Conservation (phyloP, 2,888 invertebrate genomes). For the Dilophus febrilis region DNA sequence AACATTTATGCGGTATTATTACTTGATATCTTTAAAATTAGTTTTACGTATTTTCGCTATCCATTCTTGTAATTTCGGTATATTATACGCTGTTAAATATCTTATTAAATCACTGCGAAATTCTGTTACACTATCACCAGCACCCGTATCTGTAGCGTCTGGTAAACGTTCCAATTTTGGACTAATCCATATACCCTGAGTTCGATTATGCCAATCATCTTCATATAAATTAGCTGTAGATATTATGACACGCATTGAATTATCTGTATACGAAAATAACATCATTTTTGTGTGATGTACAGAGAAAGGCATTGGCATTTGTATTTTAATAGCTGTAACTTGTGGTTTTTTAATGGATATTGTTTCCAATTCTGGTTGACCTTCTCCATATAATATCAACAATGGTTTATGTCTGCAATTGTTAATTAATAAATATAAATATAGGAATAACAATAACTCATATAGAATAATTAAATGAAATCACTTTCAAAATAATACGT, state of each 20-base stretch:
- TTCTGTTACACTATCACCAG: conserved; percentile 66
- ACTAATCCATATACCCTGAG: conserved; percentile 90
- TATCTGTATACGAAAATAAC: conserved; percentile 64
- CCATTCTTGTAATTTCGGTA: conserved; percentile 52
- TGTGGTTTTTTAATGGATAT: conserved; percentile 42
- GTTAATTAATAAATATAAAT: background rate
- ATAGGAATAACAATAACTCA: background rate
- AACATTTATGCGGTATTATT: conserved; percentile 23
- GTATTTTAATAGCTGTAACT: conserved; percentile 47
- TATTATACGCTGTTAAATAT: conserved; percentile 60
- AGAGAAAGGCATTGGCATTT: conserved; percentile 63
- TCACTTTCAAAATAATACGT: conserved; percentile 14
- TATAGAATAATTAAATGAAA: background rate
- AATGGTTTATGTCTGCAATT: conserved; percentile 45
- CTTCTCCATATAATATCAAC: conserved; percentile 61
- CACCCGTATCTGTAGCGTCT: conserved; percentile 31
- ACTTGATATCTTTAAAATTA: conserved; percentile 75
- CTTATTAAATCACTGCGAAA: conserved; percentile 63
- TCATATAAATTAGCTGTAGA: conserved; percentile 84
- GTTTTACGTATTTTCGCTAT: conserved; percentile 51
- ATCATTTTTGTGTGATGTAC: conserved; percentile 88
- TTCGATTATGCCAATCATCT: conserved; percentile 87
- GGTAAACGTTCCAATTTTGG: conserved; percentile 53
- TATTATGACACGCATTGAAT: conserved; percentile 67
- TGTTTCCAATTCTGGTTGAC: conserved; percentile 40